phyloP scores from a whole-genome alignment of 1,140 invertebrate species.

The Cyrtorhinus lividipennis region DNA sequence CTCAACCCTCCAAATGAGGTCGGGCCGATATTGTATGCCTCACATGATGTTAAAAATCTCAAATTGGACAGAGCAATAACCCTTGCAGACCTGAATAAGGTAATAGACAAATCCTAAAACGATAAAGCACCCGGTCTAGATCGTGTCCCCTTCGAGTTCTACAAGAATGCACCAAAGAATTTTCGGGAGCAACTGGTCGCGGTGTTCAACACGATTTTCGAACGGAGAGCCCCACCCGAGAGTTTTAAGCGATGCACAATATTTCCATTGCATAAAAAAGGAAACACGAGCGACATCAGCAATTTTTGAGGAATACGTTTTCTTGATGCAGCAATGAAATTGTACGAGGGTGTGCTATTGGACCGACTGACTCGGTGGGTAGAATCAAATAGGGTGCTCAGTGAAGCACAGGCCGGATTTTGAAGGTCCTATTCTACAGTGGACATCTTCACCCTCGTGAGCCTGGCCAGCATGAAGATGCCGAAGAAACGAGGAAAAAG shows the following conservation, averaged over 20 bases:
- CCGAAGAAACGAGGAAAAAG: too few relatives aligned
- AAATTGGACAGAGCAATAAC: background rate
- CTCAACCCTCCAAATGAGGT: background rate
- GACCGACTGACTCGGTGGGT: too few relatives aligned
- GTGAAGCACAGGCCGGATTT: too few relatives aligned
- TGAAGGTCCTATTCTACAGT: too few relatives aligned
- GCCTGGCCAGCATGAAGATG: too few relatives aligned
- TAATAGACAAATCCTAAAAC: background rate
- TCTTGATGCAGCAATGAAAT: too few relatives aligned
- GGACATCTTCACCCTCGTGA: too few relatives aligned
- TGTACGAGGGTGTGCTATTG: too few relatives aligned
- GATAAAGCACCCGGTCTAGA: constrained; percentile 8
- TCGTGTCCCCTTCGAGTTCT: constrained; percentile 11
- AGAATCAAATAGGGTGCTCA: too few relatives aligned
- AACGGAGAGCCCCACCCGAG: background rate
- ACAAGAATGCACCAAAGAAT: background rate
- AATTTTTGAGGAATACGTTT: constrained; percentile 26
- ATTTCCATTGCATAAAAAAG: constrained; percentile 21
- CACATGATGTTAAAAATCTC: background rate
- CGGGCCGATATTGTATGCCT: background rate
- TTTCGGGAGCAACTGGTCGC: constrained; percentile 1
- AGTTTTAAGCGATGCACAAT: background rate
- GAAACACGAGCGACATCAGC: constrained; percentile 18
- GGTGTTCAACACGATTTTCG: background rate
- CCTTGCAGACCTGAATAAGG: background rate